phyloP scores from a whole-genome alignment of 2,113 vertebrate genomes.

The Perccottus glenii region DNA sequence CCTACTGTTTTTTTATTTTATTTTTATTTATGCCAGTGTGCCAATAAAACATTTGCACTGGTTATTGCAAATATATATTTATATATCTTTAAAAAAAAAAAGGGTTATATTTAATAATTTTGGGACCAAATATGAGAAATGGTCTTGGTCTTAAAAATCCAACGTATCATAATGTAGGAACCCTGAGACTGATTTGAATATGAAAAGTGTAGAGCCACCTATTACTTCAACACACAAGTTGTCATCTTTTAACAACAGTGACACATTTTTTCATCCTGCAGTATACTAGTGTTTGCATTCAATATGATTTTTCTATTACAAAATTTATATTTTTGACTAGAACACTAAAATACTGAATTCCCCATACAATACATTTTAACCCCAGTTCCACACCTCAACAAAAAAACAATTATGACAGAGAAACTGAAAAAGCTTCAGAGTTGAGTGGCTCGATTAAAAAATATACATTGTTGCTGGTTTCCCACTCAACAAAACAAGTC shows the following conservation, averaged over 20 bases:
- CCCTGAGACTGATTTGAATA: conserved; percentile 61
- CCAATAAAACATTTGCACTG: conserved; percentile 1
- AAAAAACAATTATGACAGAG: conserved; percentile 55
- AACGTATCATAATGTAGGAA: conserved; percentile 59
- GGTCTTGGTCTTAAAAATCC: conserved; percentile 15
- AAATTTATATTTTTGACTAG: conserved; percentile 73
- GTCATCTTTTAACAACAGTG: conserved; percentile 54
- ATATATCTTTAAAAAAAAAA: background rate
- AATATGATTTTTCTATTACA: conserved; percentile 67
- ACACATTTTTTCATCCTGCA: conserved; percentile 67
- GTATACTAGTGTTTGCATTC: conserved; percentile 64
- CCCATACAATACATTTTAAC: conserved; percentile 52
- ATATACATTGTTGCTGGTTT: conserved; percentile 72
- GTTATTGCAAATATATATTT: background rate
- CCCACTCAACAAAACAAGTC: conserved; percentile 8
- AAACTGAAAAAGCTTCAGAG: conserved; percentile 41
- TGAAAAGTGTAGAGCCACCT: conserved; percentile 38
- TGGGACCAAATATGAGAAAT: background rate
- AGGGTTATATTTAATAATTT: too few relatives aligned
- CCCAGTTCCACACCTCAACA: conserved; percentile 30
- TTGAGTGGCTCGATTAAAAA: conserved; percentile 68
- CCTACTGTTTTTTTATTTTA: conserved; percentile 58
- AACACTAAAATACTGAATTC: conserved; percentile 80
- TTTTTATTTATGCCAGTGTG: conserved; percentile 22
- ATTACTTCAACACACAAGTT: conserved; percentile 49